Evolutionary conservation across 2,888 invertebrate species (phyloP).

Genomic region (Eupithecia centaureata): DNA sequence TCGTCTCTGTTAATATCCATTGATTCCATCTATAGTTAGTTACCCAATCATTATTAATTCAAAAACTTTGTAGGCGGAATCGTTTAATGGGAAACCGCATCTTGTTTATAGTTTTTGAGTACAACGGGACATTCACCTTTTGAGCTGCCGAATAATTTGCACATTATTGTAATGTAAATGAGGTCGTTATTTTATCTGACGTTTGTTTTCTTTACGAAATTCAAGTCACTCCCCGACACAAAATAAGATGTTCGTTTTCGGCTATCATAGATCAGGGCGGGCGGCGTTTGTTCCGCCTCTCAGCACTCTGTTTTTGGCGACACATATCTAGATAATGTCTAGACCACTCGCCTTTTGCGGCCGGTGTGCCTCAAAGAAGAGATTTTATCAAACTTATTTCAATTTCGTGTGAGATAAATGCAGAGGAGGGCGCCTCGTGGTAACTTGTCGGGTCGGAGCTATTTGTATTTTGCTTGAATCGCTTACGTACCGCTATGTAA

Average conservation of each 20-base stretch:
- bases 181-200: slow-evolving; percentile 25
- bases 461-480: slow-evolving; percentile 44
- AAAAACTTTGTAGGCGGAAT: slow-evolving; percentile 52
- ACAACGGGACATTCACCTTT: slow-evolving; percentile 50
- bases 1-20: slow-evolving; percentile 20
- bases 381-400: slow-evolving; percentile 72
- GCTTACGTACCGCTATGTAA: slow-evolving; percentile 67
- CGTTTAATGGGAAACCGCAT: slow-evolving; percentile 56
- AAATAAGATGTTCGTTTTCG: slow-evolving; percentile 50
- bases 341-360: slow-evolving; percentile 66
- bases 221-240: slow-evolving; percentile 11
- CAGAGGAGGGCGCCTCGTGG: slow-evolving; percentile 54
- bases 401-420: slow-evolving; percentile 67
- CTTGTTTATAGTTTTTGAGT: slow-evolving; percentile 52
- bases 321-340: slow-evolving; percentile 72
- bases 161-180: slow-evolving; percentile 32
- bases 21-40: slow-evolving; percentile 15
- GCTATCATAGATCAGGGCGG: slow-evolving; percentile 60
- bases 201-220: slow-evolving; percentile 24
- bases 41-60: slow-evolving; percentile 19
- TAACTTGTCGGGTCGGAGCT: slow-evolving; percentile 38
- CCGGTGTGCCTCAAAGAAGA: slow-evolving; percentile 62
- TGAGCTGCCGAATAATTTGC: slow-evolving; percentile 40
- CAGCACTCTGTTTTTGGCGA: slow-evolving; percentile 67
- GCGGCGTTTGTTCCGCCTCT: slow-evolving; percentile 65